phyloP scores from a whole-genome alignment of 1,140 invertebrate species.

The Caenorhabditis remanei region DNA sequence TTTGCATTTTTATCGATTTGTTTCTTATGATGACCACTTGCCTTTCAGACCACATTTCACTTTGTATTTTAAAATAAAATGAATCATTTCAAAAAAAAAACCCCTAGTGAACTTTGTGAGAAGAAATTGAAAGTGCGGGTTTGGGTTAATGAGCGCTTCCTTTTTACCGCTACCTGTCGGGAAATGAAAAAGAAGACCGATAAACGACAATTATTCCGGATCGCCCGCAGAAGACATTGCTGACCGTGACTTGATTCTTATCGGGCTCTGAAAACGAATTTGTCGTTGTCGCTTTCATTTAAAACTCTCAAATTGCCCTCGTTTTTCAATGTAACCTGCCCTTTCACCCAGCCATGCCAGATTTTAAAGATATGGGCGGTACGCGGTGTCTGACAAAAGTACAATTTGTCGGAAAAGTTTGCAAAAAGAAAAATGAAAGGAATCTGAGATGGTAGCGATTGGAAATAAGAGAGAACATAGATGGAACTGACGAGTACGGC shows the following conservation, averaged over 20 bases:
- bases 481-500: slow-evolving; percentile 12
- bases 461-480: neutral
- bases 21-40: too few species aligned
- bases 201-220: slow-evolving; percentile 37
- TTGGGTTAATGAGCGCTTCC: slow-evolving; percentile 19
- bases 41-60: too few species aligned
- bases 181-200: slow-evolving; percentile 16
- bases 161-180: slow-evolving; percentile 17
- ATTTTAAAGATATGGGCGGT: slow-evolving; percentile 6
- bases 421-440: slow-evolving; percentile 2
- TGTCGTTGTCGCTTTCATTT: slow-evolving; percentile 20
- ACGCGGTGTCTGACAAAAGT: slow-evolving; percentile 37
- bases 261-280: slow-evolving; percentile 26
- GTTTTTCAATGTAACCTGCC: slow-evolving; percentile 32
- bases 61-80: too few species aligned
- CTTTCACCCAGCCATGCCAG: neutral
- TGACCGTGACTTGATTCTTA: slow-evolving; percentile 37
- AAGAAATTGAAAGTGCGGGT: slow-evolving; percentile 18
- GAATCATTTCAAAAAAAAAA: neutral
- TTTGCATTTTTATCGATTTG: too few species aligned
- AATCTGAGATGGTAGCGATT: neutral
- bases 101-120: neutral
- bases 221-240: neutral
- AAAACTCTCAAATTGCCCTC: slow-evolving; percentile 6
- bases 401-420: neutral